A percentile compares a stretch with the other conserved stretches of the same genome.
Conservation (phyloP, 2,113 vertebrate genomes). For the Pyrgilauda ruficollis region DNA sequence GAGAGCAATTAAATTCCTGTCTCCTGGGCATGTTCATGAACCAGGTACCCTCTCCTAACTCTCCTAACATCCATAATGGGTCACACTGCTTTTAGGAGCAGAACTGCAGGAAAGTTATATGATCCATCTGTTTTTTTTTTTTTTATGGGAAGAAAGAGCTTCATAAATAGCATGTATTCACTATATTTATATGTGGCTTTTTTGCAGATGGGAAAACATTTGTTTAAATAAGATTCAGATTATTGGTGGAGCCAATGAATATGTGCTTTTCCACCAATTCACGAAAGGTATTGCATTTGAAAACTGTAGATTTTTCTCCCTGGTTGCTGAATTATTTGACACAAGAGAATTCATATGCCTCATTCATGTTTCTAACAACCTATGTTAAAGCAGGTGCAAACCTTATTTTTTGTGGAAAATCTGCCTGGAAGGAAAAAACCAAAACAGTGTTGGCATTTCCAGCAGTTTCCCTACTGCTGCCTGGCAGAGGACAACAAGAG, state of each 20-base stretch:
- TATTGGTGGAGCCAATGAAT: background rate
- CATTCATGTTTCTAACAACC: background rate
- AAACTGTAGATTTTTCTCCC: background rate
- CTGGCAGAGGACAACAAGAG: background rate
- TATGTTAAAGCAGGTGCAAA: background rate
- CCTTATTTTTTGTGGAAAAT: background rate
- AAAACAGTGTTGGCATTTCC: background rate
- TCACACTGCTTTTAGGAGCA: background rate
- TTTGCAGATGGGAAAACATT: constrained; percentile 3
- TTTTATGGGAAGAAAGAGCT: background rate
- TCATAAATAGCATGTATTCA: background rate
- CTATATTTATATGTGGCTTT: background rate
- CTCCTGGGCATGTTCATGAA: background rate
- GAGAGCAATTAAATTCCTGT: background rate
- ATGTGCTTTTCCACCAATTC: background rate
- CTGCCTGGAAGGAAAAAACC: background rate
- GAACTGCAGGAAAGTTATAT: background rate
- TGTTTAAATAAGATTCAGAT: background rate
- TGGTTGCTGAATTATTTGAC: background rate
- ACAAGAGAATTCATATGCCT: background rate
- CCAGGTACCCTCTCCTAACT: background rate
- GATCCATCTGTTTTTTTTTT: background rate
- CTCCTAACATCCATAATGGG: background rate
- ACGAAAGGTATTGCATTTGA: background rate
- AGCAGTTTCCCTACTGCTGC: background rate